Evolutionary conservation across 2,888 invertebrate genomes (phyloP).

Genomic region (Endotricha flammealis): DNA sequence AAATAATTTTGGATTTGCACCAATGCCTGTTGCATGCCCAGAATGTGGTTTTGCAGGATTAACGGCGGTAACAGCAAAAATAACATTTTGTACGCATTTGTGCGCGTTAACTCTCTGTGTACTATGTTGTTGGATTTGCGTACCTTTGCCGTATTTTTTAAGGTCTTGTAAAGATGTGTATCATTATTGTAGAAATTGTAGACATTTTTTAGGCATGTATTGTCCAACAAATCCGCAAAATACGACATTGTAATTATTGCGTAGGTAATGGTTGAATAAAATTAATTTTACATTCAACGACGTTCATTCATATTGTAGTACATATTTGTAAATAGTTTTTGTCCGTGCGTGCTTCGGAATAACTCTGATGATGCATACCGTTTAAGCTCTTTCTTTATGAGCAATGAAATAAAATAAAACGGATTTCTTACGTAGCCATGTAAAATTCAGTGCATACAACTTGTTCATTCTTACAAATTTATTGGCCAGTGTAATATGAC

Average conservation of each 20-base stretch:
- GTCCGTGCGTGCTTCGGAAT: too few species aligned
- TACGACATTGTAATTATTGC: too few species aligned
- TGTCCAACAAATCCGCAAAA: constrained; percentile 60
- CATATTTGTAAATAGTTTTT: too few species aligned
- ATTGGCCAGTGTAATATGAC: too few species aligned
- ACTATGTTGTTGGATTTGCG: constrained; percentile 69
- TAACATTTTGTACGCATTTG: constrained; percentile 62
- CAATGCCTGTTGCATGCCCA: constrained; percentile 55
- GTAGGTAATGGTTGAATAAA: too few species aligned
- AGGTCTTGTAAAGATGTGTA: constrained; percentile 69
- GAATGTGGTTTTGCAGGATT: constrained; percentile 62
- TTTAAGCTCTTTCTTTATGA: too few species aligned
- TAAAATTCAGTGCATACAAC: too few species aligned
- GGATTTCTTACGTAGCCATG: too few species aligned
- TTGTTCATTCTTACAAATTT: too few species aligned
- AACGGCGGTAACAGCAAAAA: constrained; percentile 47
- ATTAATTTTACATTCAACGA: not conserved
- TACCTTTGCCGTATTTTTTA: constrained; percentile 59
- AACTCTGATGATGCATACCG: too few species aligned
- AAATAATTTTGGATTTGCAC: constrained; percentile 52
- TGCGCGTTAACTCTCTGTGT: constrained; percentile 57
- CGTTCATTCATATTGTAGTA: too few species aligned
- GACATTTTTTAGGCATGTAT: constrained; percentile 60
- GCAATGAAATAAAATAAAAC: too few species aligned
- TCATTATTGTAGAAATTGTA: constrained; percentile 66